phyloP scores from a whole-genome alignment of 2,797 vertebrate genomes.

The Picus viridis region DNA sequence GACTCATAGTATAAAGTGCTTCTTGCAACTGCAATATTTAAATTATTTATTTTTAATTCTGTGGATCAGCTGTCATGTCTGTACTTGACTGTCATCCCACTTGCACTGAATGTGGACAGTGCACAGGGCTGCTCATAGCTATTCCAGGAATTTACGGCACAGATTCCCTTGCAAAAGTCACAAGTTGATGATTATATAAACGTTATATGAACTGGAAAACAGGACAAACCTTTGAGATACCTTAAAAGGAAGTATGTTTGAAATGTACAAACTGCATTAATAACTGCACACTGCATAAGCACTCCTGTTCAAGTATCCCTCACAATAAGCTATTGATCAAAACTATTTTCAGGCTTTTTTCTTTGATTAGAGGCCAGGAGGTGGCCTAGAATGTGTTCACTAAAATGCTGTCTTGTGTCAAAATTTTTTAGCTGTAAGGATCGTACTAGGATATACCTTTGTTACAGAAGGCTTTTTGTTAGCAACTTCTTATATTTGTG shows the following conservation, averaged over 20 bases:
- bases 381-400: neutral
- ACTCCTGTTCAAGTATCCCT: conserved; percentile 6
- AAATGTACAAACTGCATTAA: neutral
- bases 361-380: neutral
- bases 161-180: conserved; percentile 33
- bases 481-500: neutral
- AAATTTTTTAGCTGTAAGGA: neutral
- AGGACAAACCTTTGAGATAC: conserved; percentile 27
- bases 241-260: conserved; percentile 32
- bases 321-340: conserved; percentile 30
- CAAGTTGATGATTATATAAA: conserved; percentile 27
- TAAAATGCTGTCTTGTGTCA: neutral
- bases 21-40: neutral
- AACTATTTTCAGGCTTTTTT: neutral
- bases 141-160: conserved; percentile 62
- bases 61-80: neutral
- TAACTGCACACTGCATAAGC: neutral
- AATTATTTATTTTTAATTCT: neutral
- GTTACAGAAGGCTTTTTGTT: neutral
- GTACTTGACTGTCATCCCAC: neutral
- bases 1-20: neutral
- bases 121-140: neutral
- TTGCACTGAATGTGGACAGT: neutral
- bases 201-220: conserved; percentile 26
- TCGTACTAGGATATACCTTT: neutral